Conservation (phyloP, 2,888 invertebrate genomes). For the Diaperis boleti region DNA sequence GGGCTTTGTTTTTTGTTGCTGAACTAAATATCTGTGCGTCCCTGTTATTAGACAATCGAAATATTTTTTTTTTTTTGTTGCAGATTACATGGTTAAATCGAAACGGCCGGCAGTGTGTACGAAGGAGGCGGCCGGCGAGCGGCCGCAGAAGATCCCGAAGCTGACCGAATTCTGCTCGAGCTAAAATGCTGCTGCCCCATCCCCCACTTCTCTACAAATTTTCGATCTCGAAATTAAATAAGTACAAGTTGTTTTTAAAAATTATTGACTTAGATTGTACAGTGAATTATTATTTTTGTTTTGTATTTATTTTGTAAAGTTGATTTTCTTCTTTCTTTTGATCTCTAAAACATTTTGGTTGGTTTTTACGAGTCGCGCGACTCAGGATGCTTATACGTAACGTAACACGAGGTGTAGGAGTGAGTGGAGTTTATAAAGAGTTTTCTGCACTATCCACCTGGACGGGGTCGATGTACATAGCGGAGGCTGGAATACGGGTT, state of each 20-base stretch:
- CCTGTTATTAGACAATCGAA: neutral
- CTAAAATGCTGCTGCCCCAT: conserved; percentile 32
- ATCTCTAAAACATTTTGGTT: conserved; percentile 57
- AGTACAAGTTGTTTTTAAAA: conserved; percentile 59
- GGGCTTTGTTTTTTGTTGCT: neutral
- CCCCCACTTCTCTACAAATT: conserved; percentile 42
- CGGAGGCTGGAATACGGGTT: conserved; percentile 43
- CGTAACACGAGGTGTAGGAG: conserved; percentile 43
- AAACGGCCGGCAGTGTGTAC: conserved; percentile 68
- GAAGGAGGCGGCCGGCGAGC: conserved; percentile 65
- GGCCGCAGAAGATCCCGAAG: conserved; percentile 65
- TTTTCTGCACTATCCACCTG: conserved; percentile 40
- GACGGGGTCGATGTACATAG: no score
- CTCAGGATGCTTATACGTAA: conserved; percentile 39
- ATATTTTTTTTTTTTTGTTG: conserved; percentile 61
- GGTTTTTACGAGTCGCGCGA: conserved; percentile 36
- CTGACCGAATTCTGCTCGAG: conserved; percentile 55
- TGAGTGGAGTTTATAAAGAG: conserved; percentile 31
- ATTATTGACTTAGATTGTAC: conserved; percentile 55
- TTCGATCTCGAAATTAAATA: conserved; percentile 57
- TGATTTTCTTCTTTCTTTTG: conserved; percentile 54
- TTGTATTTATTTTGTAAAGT: conserved; percentile 52
- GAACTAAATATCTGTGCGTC: conserved; percentile 7
- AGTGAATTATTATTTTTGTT: conserved; percentile 48
- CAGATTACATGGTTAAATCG: conserved; percentile 72